Evolutionary conservation across 2,797 vertebrate species (phyloP), one percentile per base, ranked within the genome.

Genomic region (Synanceia verrucosa): DNA sequence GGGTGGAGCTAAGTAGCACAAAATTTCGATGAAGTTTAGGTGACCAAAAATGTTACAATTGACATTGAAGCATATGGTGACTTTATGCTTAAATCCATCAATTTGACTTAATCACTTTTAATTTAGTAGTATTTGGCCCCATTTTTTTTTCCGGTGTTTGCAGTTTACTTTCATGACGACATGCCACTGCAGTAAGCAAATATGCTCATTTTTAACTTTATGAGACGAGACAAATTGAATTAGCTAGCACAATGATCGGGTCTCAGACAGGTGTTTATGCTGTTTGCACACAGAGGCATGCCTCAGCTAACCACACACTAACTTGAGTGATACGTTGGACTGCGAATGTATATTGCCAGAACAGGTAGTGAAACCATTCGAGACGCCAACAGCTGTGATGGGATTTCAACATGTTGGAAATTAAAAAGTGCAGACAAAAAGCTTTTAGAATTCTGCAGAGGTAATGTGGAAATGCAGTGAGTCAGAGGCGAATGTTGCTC

Each of bases 401-500:
- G n/a, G 7, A 65, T 73, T 64, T 34, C 71, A 71, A 74, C 44
- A 62, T 46, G 36, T 23, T 52, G 44, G 26, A 69, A 75, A 76
- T 77, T 57, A 37, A 73, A 77, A 73, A 58, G 19, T 57, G 33
- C 13, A 1, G 4, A 66, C 46, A 72, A 43, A 73, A 80, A 74
- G 63, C 63, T 65, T 59, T 86, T 37, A 31, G 18, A 73, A 47
- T 68, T 44, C 47, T 53, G n/a, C 2, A 0, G 63, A 23, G 48
- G 24, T 76, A 76, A 86, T 61, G 41, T 57, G 64, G 60, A 73
- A 79, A 79, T 43, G 6, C 16, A 44, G 48, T 7, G 51, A 76
- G 66, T 85, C 68, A 80, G 53, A 56, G 62, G 61, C 39, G 70
- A 80, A 73, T 76, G 69, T 56, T 72, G 73, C 77, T 70, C 50